Evolutionary conservation across 2,888 invertebrate genomes (phyloP).

Genomic region (Nemoura dubitans): DNA sequence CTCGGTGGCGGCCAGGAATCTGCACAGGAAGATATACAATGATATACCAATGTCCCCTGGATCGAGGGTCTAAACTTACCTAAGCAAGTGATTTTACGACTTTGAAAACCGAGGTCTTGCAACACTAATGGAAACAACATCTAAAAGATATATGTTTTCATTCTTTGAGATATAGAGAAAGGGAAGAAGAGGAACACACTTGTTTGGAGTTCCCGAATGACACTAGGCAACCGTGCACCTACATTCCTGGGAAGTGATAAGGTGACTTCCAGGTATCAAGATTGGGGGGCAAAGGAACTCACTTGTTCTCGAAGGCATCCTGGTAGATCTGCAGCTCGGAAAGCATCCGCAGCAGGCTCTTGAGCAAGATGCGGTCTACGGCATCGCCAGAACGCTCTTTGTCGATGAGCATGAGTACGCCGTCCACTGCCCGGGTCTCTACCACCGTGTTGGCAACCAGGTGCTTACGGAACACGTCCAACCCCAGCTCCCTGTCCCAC

Average conservation of each 20-base stretch:
- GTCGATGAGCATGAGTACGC: conserved; percentile 90
- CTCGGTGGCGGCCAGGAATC: conserved; percentile 92
- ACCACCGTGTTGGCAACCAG: conserved; percentile 90
- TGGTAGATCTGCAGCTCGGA: conserved; percentile 95
- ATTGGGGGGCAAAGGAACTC: conserved; percentile 54
- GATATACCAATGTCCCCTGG: too few relatives aligned
- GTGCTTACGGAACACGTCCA: conserved; percentile 93
- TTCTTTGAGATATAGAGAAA: too few relatives aligned
- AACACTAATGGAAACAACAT: too few relatives aligned
- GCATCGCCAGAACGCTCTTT: conserved; percentile 93
- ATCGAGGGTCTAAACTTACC: too few relatives aligned
- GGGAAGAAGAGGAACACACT: too few relatives aligned
- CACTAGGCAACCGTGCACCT: too few relatives aligned
- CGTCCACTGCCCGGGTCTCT: conserved; percentile 93
- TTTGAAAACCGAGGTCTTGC: too few relatives aligned
- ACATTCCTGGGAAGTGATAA: too few relatives aligned
- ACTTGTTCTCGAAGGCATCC: conserved; percentile 88
- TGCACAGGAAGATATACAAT: conserved; percentile 58
- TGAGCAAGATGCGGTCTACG: conserved; percentile 91
- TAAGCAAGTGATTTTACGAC: too few relatives aligned
- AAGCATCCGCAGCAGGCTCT: conserved; percentile 94
- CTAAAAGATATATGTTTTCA: too few relatives aligned
- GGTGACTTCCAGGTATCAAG: too few relatives aligned
- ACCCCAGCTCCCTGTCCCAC: conserved; percentile 88
- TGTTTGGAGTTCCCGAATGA: too few relatives aligned